phyloP scores from a whole-genome alignment of 2,888 invertebrate genomes.

The Andrena camellia region DNA sequence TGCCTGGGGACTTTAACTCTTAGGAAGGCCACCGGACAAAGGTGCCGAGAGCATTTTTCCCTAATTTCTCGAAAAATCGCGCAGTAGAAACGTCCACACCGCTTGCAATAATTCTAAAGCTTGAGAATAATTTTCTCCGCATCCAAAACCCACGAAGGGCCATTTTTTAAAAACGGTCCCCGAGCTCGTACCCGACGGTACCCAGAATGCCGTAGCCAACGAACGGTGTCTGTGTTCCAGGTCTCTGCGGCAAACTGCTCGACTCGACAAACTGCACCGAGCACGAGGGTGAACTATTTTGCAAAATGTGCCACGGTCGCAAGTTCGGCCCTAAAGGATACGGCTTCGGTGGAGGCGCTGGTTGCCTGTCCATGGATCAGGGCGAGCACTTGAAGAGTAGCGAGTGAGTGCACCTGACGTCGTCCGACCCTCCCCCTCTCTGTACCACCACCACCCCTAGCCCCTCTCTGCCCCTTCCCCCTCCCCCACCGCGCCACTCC shows the following conservation, averaged over 20 bases:
- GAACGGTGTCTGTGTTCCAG: constrained; percentile 85
- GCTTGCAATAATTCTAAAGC: too few species aligned
- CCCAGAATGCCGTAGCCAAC: constrained; percentile 21
- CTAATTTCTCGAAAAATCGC: too few species aligned
- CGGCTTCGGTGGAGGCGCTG: constrained; percentile 99
- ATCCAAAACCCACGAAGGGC: background rate
- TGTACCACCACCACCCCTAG: background rate
- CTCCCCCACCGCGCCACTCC: background rate
- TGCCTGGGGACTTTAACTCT: too few species aligned
- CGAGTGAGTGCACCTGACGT: constrained; percentile 90
- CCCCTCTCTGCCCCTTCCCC: background rate
- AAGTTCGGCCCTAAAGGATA: constrained; percentile 99
- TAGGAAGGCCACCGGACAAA: too few species aligned
- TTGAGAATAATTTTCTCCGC: too few species aligned
- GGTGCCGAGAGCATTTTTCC: too few species aligned
- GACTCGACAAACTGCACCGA: constrained; percentile 99
- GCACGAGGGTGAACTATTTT: constrained; percentile 98
- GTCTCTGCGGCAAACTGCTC: constrained; percentile 98
- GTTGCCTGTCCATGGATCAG: constrained; percentile 97
- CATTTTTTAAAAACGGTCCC: background rate
- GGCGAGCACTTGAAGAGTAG: constrained; percentile 94
- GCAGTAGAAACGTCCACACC: too few species aligned
- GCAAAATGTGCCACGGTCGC: constrained; percentile 98
- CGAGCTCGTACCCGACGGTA: background rate
- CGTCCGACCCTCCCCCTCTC: constrained; percentile 59